These are phyloP conservation scores for Tricholaema leucomelas DNA, from an alignment of 2,113 vertebrate genomes.

Conservation along the genomic window DNA sequence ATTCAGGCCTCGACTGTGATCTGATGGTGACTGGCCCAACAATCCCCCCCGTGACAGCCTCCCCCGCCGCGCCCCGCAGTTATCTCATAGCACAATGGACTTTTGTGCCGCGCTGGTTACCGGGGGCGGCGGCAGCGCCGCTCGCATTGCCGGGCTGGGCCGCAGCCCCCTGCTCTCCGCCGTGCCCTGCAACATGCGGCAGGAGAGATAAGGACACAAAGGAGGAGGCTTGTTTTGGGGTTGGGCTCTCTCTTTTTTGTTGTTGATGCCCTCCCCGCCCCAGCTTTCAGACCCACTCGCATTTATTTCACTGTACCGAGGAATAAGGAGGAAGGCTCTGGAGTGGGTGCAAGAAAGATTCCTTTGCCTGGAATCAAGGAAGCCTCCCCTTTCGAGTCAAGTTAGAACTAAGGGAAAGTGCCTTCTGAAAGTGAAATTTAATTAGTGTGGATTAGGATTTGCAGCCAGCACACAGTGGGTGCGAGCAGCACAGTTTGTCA, in stretches of 20 bases:
- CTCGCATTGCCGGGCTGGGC: conserved; percentile 76
- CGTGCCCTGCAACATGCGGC: conserved; percentile 55
- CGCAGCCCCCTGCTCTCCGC: conserved; percentile 69
- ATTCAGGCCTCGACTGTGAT: conserved; percentile 85
- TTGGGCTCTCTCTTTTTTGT: too few species aligned
- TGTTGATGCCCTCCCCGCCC: background rate
- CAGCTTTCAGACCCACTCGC: background rate
- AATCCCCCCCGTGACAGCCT: conserved; percentile 84
- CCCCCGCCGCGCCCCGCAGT: conserved; percentile 79
- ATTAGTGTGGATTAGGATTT: background rate
- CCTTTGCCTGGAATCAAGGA: conserved; percentile 7
- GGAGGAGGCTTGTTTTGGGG: background rate
- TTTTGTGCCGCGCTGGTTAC: conserved; percentile 81
- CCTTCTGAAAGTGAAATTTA: conserved; percentile 33
- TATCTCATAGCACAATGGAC: conserved; percentile 83
- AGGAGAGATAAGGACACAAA: conserved; percentile 71
- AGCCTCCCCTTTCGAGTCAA: background rate
- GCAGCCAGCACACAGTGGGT: background rate
- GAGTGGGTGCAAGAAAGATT: conserved; percentile 15
- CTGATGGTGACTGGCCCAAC: conserved; percentile 83
- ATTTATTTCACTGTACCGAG: conserved; percentile 54
- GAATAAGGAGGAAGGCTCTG: conserved; percentile 53
- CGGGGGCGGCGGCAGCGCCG: conserved; percentile 77
- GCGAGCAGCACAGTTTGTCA: background rate
- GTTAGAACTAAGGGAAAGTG: conserved; percentile 9